Conservation (phyloP, 1,140 invertebrate genomes). For the Ctenoplectra terminalis region DNA sequence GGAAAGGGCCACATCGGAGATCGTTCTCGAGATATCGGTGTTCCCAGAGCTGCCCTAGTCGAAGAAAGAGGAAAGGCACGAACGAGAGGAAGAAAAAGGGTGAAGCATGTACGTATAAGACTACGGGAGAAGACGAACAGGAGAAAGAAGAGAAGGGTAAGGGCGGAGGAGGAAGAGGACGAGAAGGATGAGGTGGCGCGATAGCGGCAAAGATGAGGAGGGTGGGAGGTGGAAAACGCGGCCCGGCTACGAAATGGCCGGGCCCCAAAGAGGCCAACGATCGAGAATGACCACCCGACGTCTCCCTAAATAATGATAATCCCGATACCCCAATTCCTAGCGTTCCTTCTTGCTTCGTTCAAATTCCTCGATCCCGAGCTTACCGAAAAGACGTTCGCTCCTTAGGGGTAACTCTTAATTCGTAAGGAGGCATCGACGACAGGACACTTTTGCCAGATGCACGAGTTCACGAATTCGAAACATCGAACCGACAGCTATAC, state of each 20-base stretch:
- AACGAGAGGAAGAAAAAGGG: slow-evolving; percentile 28
- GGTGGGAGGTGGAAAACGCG: slow-evolving; percentile 44
- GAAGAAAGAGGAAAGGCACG: slow-evolving; percentile 29
- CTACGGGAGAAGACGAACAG: slow-evolving; percentile 39
- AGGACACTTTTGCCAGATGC: neutral
- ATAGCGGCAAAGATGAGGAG: slow-evolving; percentile 43
- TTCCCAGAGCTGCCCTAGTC: slow-evolving; percentile 38
- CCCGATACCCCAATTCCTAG: slow-evolving; percentile 34
- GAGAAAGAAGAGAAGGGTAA: slow-evolving; percentile 28
- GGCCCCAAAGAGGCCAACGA: slow-evolving; percentile 51
- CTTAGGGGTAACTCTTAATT: neutral
- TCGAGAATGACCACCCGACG: slow-evolving; percentile 59
- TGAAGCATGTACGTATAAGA: slow-evolving; percentile 49
- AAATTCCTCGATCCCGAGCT: neutral
- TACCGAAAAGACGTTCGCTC: neutral
- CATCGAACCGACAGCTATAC: too few relatives aligned
- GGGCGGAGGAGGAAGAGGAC: slow-evolving; percentile 26
- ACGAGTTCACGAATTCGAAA: neutral
- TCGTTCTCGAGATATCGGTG: slow-evolving; percentile 48
- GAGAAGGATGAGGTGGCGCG: slow-evolving; percentile 29
- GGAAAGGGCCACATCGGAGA: slow-evolving; percentile 41
- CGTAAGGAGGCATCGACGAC: neutral
- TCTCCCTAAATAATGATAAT: slow-evolving; percentile 47
- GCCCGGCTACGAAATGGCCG: slow-evolving; percentile 49
- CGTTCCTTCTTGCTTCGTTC: neutral